Evolutionary conservation across 2,888 invertebrate genomes (phyloP).

Genomic region (Euproctis similis): DNA sequence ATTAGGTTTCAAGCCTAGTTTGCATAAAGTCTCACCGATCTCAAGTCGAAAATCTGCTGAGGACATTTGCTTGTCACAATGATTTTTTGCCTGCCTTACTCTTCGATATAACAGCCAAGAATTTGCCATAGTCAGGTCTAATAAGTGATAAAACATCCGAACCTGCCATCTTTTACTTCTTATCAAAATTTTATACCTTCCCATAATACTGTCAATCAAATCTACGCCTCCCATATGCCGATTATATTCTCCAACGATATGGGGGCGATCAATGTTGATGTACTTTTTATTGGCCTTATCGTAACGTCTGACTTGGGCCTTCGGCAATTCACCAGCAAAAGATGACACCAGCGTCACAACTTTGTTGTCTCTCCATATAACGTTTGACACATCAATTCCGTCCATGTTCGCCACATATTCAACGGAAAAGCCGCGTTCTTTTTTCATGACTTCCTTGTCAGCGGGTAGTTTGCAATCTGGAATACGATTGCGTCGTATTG

Average conservation of each 20-base stretch:
- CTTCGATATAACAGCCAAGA: slow-evolving; percentile 23
- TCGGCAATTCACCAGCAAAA: slow-evolving; percentile 26
- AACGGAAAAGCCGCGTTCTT: slow-evolving; percentile 11
- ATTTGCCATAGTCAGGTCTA: slow-evolving; percentile 28
- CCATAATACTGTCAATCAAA: slow-evolving; percentile 14
- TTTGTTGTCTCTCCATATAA: slow-evolving; percentile 38
- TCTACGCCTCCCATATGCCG: slow-evolving; percentile 2
- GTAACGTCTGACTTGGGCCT: slow-evolving; percentile 2
- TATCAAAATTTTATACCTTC: slow-evolving; percentile 11
- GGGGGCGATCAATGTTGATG: slow-evolving; percentile 12
- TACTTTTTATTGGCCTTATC: background rate
- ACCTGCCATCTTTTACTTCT: slow-evolving; percentile 3
- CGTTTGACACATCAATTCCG: slow-evolving; percentile 19
- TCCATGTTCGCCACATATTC: slow-evolving; percentile 17
- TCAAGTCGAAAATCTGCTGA: slow-evolving; percentile 13
- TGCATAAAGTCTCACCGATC: slow-evolving; percentile 3
- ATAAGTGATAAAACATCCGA: slow-evolving; percentile 3
- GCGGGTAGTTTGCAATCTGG: slow-evolving; percentile 21
- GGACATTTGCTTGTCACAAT: slow-evolving; percentile 5
- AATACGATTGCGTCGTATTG: slow-evolving; percentile 28
- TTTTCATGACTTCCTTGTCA: slow-evolving; percentile 21
- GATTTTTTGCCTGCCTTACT: slow-evolving; percentile 7
- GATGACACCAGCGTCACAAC: slow-evolving; percentile 27
- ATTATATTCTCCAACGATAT: slow-evolving; percentile 8
- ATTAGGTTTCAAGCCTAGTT: background rate